phyloP scores from a whole-genome alignment of 2,888 invertebrate species.

The Plutella xylostella region DNA sequence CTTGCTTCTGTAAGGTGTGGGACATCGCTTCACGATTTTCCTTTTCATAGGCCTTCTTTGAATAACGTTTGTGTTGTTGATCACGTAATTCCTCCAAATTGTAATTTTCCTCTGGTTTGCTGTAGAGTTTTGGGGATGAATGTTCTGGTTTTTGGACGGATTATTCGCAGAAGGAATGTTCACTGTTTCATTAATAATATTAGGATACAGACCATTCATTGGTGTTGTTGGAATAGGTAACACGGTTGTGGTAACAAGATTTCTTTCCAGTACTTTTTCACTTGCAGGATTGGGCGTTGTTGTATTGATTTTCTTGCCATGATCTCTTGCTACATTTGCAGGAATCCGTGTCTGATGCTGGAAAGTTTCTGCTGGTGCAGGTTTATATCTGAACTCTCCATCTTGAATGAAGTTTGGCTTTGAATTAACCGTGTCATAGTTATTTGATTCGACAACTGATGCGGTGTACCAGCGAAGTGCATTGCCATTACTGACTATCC shows the following conservation, averaged over 20 bases:
- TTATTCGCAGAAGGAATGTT: neutral
- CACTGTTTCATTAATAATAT: neutral
- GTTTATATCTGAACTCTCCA: neutral
- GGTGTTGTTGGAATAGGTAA: neutral
- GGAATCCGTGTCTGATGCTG: neutral
- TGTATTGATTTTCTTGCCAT: no score
- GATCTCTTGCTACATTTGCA: neutral
- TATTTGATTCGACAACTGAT: constrained; percentile 12
- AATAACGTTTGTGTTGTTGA: constrained; percentile 22
- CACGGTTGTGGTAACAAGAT: neutral
- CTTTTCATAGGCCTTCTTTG: constrained; percentile 20
- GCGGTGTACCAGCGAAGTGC: constrained; percentile 45
- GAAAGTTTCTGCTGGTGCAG: neutral
- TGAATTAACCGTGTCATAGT: neutral
- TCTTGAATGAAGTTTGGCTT: constrained; percentile 1
- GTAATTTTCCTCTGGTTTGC: neutral
- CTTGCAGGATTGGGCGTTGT: neutral
- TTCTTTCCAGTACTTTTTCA: neutral
- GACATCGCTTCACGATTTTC: constrained; percentile 29
- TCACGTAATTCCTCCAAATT: constrained; percentile 22
- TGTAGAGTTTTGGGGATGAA: neutral
- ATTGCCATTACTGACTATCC: no score
- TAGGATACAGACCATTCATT: no score
- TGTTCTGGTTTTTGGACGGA: neutral
- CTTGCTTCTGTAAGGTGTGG: constrained; percentile 20